Base-by-base conservation (phyloP, 2,113 vertebrate species). In the Pandion haliaetus region DNA sequence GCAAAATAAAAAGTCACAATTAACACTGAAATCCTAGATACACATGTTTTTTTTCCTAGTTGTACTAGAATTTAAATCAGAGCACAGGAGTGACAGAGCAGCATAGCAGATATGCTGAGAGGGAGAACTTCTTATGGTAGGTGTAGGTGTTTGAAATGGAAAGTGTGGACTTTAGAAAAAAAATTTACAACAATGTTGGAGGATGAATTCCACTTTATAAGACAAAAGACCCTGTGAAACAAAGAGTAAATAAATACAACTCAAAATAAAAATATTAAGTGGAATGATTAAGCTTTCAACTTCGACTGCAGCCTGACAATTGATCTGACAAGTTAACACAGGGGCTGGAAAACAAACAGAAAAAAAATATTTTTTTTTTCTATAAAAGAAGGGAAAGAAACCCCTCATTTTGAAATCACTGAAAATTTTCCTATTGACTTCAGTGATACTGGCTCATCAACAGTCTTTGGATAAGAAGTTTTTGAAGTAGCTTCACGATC, bases 81-180 rank as follows among this genome's bases (percentile, higher is more conserved):
- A 69, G 26, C 34, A 10, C 11, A 9, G 38, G 5, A 29, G 59
- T 72, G 81, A 94, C 70, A 88, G 82, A 74, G 61, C 12, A 72
- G 42, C 71, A 85, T 8, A 62, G 58, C 8, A 29, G 82, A 89
- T 65, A 62, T 82, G 70, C 83, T 77, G 58, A 73, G 81, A 91
- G 76, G 66, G 23, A 69, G 65, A 97, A 61, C 70, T 67, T 93
- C 61, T 61, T 4, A 1, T 90, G 31, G 28, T 63, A 93, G 47
- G 74, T 40, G 57, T 77, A 90, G 82, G 72, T 94, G 77, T 97
- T 90, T 83, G 87, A 94, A 97, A 93, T 12, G 38, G 83, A 90
- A 97, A 90, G 93, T 36, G 69, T 84, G 82, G 77, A 95, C 70
- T 95, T 95, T 9, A 88, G 79, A 58, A 92, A 93, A 94, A 63